A percentile compares a stretch with the other conserved stretches of the same genome.
phyloP scores from a whole-genome alignment of 2,113 vertebrate species.

The Numenius arquata region DNA sequence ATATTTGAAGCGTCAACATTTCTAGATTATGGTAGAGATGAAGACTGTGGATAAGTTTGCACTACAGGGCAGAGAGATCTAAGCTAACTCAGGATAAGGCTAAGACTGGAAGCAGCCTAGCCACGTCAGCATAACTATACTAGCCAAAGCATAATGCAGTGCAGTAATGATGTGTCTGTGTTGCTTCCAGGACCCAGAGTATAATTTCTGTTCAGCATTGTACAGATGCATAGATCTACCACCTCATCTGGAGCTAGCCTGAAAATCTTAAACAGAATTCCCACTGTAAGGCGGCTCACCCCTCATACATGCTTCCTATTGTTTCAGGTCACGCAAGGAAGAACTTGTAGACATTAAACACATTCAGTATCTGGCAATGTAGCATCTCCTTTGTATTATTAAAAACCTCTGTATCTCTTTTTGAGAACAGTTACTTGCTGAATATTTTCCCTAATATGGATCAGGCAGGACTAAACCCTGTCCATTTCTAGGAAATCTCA shows the following conservation, averaged over 20 bases:
- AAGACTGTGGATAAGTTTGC: not conserved
- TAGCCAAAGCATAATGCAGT: slow-evolving; percentile 36
- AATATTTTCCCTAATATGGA: not conserved
- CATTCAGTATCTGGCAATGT: not conserved
- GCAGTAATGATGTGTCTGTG: not conserved
- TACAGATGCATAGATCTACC: slow-evolving; percentile 25
- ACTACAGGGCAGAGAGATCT: not conserved
- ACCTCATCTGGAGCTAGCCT: slow-evolving; percentile 33
- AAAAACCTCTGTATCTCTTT: not conserved
- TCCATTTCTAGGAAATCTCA: not conserved
- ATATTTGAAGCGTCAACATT: not conserved
- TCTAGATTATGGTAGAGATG: not conserved
- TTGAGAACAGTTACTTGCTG: not conserved
- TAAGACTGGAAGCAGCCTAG: not conserved
- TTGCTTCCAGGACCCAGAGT: not conserved
- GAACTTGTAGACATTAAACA: not conserved
- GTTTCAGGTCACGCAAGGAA: slow-evolving; percentile 32
- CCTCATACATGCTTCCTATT: not conserved
- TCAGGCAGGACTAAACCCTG: not conserved
- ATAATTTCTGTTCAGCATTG: not conserved
- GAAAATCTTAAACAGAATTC: slow-evolving; percentile 38
- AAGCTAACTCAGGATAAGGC: not conserved
- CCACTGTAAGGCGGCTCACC: not conserved
- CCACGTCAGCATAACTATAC: not conserved
- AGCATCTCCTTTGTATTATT: not conserved